Conservation (phyloP, 2,113 vertebrate genomes). For the Calonectris borealis region DNA sequence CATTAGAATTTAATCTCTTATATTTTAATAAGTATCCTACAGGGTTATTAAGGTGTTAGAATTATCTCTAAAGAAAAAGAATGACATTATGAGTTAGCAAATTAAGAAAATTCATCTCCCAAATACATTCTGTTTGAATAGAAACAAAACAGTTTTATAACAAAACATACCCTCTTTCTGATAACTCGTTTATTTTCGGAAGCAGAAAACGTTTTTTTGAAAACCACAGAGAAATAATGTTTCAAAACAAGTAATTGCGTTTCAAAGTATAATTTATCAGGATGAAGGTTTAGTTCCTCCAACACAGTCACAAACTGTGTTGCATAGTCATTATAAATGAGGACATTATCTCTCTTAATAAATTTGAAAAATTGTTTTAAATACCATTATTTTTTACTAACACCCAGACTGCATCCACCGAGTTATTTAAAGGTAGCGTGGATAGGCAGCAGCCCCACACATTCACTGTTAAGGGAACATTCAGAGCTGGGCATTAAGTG, state of each 20-base stretch:
- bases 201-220: not conserved
- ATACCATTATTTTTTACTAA: not conserved
- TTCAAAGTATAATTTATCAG: not conserved
- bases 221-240: not conserved
- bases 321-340: not conserved
- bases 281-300: not conserved
- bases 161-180: not conserved
- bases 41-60: not conserved
- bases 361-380: not conserved
- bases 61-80: not conserved
- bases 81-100: not conserved
- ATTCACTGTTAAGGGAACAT: not conserved
- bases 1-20: slow-evolving; percentile 13
- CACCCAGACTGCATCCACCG: not conserved
- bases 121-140: not conserved
- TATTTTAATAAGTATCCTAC: slow-evolving; percentile 5
- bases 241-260: slow-evolving; percentile 28
- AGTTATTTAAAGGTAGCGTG: not conserved
- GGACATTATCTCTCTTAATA: not conserved
- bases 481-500: not conserved
- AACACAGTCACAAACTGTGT: not conserved
- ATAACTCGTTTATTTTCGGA: not conserved
- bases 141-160: not conserved
- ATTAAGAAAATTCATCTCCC: not conserved
- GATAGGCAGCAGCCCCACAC: not conserved